A percentile compares a stretch with the other conserved stretches of the same genome.
phyloP scores from a whole-genome alignment of 2,797 vertebrate genomes.

The Hozukius guyotensis region DNA sequence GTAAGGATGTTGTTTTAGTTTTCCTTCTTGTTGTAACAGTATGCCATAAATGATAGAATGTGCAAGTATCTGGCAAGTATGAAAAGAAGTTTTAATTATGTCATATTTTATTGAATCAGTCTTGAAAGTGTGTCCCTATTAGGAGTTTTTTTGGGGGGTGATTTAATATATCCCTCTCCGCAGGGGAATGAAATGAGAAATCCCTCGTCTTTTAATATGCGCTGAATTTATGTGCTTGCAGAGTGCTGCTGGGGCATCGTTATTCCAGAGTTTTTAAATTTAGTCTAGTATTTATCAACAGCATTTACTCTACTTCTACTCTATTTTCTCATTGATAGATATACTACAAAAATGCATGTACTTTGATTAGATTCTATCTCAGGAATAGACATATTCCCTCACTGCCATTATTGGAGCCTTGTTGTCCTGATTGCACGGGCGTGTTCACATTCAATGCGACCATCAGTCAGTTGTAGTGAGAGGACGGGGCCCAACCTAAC shows the following conservation, averaged over 20 bases:
- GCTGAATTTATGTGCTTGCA: conserved; percentile 25
- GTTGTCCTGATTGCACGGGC: conserved; percentile 5
- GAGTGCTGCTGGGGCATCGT: background rate
- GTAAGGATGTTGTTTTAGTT: conserved; percentile 7
- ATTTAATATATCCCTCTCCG: conserved; percentile 20
- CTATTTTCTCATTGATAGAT: conserved; percentile 13
- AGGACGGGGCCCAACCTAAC: conserved; percentile 28
- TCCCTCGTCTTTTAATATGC: conserved; percentile 23
- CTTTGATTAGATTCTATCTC: conserved; percentile 31
- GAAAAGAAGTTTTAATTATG: background rate
- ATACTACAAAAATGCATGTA: background rate
- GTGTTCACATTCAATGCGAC: conserved; percentile 35
- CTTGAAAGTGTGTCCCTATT: conserved; percentile 23
- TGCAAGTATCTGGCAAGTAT: background rate
- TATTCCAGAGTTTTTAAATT: background rate
- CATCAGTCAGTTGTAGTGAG: conserved; percentile 64
- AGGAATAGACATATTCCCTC: conserved; percentile 1
- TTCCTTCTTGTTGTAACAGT: background rate
- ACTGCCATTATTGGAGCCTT: conserved; percentile 10
- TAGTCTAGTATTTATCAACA: background rate
- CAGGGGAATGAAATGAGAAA: conserved; percentile 33
- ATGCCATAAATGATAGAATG: background rate
- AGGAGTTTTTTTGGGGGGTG: conserved; percentile 3
- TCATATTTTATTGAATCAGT: conserved; percentile 10
- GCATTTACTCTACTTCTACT: conserved; percentile 3